Percentiles rank a stretch among this genome's conserved stretches.
phyloP scores from a whole-genome alignment of 2,797 vertebrate species.

The Dallia pectoralis region DNA sequence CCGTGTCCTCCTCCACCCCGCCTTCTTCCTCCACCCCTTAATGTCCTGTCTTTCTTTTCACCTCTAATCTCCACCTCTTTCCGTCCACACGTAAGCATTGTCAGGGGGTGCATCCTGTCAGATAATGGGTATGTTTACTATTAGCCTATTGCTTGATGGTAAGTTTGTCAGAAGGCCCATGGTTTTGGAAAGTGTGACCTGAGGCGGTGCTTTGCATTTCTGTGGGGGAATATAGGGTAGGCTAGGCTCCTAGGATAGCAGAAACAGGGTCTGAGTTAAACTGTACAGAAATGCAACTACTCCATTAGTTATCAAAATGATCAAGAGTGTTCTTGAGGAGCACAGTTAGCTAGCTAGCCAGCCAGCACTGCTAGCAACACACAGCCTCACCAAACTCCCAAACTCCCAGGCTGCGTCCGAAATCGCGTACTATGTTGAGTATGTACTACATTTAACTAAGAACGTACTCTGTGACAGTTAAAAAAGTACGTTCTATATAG shows the following conservation, averaged over 20 bases:
- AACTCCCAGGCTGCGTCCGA: too few relatives aligned
- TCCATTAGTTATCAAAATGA: too few relatives aligned
- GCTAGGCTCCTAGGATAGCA: not conserved
- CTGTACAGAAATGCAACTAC: too few relatives aligned
- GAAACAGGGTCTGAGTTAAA: too few relatives aligned
- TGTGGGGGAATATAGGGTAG: constrained; percentile 7
- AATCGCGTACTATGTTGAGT: too few relatives aligned
- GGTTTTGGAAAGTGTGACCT: constrained; percentile 35
- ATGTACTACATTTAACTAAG: too few relatives aligned
- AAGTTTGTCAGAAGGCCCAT: constrained; percentile 52
- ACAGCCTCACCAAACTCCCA: not conserved
- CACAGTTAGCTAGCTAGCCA: too few relatives aligned
- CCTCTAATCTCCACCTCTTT: constrained; percentile 14
- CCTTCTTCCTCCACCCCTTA: constrained; percentile 11
- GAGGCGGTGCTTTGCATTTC: constrained; percentile 38
- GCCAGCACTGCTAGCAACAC: not conserved
- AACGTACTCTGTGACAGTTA: too few relatives aligned
- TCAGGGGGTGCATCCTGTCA: constrained; percentile 46
- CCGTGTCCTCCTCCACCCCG: not conserved
- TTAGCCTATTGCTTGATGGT: constrained; percentile 56
- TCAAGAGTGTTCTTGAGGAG: too few relatives aligned
- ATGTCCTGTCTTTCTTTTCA: constrained; percentile 36
- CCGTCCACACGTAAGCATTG: constrained; percentile 17
- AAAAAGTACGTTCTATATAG: too few relatives aligned
- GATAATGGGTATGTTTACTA: constrained; percentile 51